Conservation (phyloP, 1,140 invertebrate species). For the Dinoponera quadriceps region DNA sequence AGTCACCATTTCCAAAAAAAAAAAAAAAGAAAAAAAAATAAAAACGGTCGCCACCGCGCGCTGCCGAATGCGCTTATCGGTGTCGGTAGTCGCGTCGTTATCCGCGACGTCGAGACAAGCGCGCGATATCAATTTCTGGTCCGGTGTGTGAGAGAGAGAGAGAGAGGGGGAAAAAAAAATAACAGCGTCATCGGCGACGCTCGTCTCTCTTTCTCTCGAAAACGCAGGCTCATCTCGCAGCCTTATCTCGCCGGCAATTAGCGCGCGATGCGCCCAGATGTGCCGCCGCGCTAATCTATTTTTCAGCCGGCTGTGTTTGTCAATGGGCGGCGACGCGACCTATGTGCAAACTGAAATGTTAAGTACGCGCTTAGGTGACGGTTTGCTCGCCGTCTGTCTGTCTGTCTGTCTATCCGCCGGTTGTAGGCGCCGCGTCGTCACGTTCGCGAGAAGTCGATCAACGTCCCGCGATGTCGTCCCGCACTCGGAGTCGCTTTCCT, state of each 20-base stretch:
- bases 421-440: too few relatives aligned
- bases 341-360: constrained; percentile 57
- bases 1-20: background rate
- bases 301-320: background rate
- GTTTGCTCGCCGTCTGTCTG: too few relatives aligned
- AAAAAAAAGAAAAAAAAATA: too few relatives aligned
- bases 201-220: background rate
- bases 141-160: background rate
- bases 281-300: too few relatives aligned
- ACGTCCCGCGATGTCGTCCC: background rate
- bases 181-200: background rate
- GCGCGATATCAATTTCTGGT: background rate
- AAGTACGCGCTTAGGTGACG: background rate
- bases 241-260: background rate
- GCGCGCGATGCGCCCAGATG: background rate
- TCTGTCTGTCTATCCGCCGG: too few relatives aligned
- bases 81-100: background rate
- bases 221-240: background rate
- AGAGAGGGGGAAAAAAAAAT: too few relatives aligned
- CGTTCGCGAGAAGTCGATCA: constrained; percentile 34
- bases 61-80: too few relatives aligned
- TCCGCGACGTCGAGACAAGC: background rate
- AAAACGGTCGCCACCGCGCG: background rate
- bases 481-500: background rate
- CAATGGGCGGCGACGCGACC: background rate